Conservation (phyloP, 1,140 invertebrate species). For the Drosophila murphyi region DNA sequence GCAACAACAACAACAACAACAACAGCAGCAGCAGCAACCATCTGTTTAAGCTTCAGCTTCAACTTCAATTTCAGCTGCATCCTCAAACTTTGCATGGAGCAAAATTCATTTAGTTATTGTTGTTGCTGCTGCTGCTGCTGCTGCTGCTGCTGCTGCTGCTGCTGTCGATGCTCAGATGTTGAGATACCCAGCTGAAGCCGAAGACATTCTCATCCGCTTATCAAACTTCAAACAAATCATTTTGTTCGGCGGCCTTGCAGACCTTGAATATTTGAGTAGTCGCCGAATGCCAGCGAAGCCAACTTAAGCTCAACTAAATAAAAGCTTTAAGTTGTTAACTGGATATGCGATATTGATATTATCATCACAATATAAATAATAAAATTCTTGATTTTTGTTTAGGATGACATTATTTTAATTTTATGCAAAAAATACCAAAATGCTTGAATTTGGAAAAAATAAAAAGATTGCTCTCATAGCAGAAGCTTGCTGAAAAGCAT, state of each 20-base stretch:
- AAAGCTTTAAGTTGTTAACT: too few relatives aligned
- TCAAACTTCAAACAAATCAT: constrained; percentile 82
- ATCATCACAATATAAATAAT: too few relatives aligned
- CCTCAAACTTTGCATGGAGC: constrained; percentile 70
- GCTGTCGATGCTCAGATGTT: constrained; percentile 52
- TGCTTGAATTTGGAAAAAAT: too few relatives aligned
- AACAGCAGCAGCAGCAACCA: background rate
- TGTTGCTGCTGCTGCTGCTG: constrained; percentile 47
- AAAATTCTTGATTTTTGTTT: too few relatives aligned
- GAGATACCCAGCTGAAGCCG: constrained; percentile 56
- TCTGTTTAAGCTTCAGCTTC: constrained; percentile 1
- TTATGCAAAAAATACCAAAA: too few relatives aligned
- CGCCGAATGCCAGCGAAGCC: constrained; percentile 4
- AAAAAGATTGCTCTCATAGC: too few relatives aligned
- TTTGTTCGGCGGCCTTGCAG: constrained; percentile 73
- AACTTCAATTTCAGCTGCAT: constrained; percentile 21
- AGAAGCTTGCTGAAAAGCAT: too few relatives aligned
- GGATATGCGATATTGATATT: too few relatives aligned
- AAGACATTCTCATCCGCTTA: constrained; percentile 84
- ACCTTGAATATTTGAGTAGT: background rate
- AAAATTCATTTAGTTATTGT: constrained; percentile 82
- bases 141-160: constrained; percentile 19
- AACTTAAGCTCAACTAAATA: too few relatives aligned
- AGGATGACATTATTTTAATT: too few relatives aligned
- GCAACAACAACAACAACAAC: too few relatives aligned